Conservation (phyloP, 2,797 vertebrate genomes). For the Natrix natrix region DNA sequence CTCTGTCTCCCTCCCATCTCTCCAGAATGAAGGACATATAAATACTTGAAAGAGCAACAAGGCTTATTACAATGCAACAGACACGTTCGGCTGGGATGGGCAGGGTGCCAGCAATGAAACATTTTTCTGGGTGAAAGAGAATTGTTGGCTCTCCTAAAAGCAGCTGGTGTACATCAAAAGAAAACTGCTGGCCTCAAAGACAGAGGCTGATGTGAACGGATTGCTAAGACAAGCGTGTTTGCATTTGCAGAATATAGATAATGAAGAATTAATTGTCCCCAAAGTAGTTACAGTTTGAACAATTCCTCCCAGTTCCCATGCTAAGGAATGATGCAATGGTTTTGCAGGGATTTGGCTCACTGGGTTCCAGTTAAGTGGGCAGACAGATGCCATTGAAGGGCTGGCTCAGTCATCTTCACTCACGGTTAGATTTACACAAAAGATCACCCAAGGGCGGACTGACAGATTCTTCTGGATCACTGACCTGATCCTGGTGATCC, state of each 20-base stretch:
- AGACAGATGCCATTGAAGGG: background rate
- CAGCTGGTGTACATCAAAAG: constrained; percentile 11
- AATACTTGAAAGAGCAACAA: background rate
- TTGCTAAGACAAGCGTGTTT: background rate
- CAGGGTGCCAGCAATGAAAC: background rate
- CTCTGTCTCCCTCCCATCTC: too few relatives aligned
- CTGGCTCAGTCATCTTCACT: background rate
- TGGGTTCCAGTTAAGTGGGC: background rate
- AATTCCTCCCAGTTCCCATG: background rate
- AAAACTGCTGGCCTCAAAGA: background rate
- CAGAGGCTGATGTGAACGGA: background rate
- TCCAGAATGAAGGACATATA: background rate
- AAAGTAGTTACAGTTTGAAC: background rate
- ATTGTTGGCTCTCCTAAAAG: background rate
- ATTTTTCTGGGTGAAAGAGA: background rate
- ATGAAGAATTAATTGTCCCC: background rate
- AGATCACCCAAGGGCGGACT: background rate
- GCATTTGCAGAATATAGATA: background rate
- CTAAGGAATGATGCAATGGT: background rate
- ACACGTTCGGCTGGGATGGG: background rate
- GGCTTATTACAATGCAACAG: background rate
- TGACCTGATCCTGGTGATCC: background rate
- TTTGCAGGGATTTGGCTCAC: too few relatives aligned
- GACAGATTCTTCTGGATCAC: background rate
- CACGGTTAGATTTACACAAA: background rate